Percentiles rank a stretch among this genome's conserved stretches.
Conservation (phyloP, 2,888 invertebrate genomes). For the Trissolcus brochymenae region DNA sequence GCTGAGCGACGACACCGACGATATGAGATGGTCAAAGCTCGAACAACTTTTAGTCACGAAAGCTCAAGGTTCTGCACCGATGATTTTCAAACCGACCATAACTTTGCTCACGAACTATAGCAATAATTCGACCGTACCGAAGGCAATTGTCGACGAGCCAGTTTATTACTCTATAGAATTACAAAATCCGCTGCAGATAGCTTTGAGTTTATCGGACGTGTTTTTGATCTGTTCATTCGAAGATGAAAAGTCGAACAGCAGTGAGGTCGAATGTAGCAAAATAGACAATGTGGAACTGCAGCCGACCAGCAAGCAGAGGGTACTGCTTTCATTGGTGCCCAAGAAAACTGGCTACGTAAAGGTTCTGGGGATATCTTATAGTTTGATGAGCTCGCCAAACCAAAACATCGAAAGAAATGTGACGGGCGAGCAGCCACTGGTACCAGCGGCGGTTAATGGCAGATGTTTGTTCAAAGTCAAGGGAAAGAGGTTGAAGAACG, state of each 20-base stretch:
- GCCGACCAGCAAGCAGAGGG: constrained; percentile 80
- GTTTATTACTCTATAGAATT: constrained; percentile 87
- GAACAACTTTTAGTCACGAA: constrained; percentile 87
- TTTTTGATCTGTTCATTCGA: constrained; percentile 85
- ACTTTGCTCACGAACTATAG: constrained; percentile 84
- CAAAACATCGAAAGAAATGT: constrained; percentile 21
- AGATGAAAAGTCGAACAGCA: constrained; percentile 68
- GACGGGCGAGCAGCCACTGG: constrained; percentile 15
- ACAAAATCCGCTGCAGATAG: constrained; percentile 86
- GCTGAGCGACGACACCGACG: constrained; percentile 74
- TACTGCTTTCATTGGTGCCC: constrained; percentile 86
- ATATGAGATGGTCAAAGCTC: constrained; percentile 82
- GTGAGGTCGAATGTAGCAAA: constrained; percentile 79
- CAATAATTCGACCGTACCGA: constrained; percentile 82
- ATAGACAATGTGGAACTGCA: constrained; percentile 79
- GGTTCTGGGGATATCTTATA: constrained; percentile 85
- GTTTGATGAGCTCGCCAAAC: constrained; percentile 72
- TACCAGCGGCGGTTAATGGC: constrained; percentile 78
- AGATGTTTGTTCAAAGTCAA: constrained; percentile 80
- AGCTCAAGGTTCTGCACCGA: constrained; percentile 82
- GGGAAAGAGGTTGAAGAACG: constrained; percentile 79
- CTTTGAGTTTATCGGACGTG: constrained; percentile 83
- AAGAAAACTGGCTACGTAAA: constrained; percentile 84
- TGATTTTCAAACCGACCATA: constrained; percentile 87
- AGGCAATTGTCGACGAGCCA: constrained; percentile 88